phyloP scores from a whole-genome alignment of 2,113 vertebrate species.

The Parus major region DNA sequence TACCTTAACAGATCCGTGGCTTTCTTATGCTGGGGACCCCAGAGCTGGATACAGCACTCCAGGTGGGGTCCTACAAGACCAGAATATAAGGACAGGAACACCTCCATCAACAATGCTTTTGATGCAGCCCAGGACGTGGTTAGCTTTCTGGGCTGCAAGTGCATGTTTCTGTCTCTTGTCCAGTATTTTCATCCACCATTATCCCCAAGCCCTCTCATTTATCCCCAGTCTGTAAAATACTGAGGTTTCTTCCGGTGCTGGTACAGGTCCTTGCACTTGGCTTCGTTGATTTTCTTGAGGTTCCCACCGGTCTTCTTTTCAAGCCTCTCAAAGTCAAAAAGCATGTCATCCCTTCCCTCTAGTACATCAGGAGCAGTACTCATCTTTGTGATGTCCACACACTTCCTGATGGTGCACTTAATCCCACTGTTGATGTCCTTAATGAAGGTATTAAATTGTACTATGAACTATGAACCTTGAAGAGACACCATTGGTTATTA shows the following conservation, averaged over 20 bases:
- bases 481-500: background rate
- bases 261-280: background rate
- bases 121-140: background rate
- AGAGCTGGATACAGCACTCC: background rate
- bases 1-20: rapidly evolving
- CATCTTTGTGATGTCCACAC: background rate
- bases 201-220: background rate
- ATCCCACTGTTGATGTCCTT: background rate
- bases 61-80: background rate
- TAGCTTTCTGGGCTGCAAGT: background rate
- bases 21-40: background rate
- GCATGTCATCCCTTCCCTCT: background rate
- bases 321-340: background rate
- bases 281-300: background rate
- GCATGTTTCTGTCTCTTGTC: background rate
- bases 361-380: background rate
- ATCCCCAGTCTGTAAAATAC: background rate
- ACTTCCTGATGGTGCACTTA: background rate
- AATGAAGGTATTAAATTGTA: background rate
- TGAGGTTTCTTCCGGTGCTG: background rate
- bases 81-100: background rate
- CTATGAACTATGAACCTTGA: background rate
- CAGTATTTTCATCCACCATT: background rate
- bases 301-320: background rate
- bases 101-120: background rate